Evolutionary conservation across 2,113 vertebrate genomes (phyloP), one percentile per base, ranked within the genome.

Genomic region (Eurypyga helias): DNA sequence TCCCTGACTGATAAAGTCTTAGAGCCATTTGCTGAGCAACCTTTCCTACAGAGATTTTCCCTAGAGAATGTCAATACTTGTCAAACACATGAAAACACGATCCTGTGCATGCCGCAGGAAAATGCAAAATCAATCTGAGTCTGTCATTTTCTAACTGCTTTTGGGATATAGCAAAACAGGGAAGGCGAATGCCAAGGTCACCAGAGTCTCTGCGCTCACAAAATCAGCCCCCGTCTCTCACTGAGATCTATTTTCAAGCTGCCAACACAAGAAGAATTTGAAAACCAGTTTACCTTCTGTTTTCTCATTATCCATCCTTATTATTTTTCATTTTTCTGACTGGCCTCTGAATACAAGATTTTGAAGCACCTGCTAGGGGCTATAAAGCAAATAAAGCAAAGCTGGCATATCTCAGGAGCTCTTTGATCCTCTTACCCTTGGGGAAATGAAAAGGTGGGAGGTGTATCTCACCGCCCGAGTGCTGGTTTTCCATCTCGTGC

Each of bases 61-160:
- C 66, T 23, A 24, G 88, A 78, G 82, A 70, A 79, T 57, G 75
- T 87, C 93, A 94, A 76, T 94, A 58, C 58, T 85, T 94, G 90
- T 91, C 94, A 79, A 93, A 88, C 49, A 66, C 17, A 64, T 21
- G 72, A 95, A 95, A 90, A 82, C 78, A 86, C 0, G 2, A 69
- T 57, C 58, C 65, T 28, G 45, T 41, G 31, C 58, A 17, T 61
- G 87, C 90, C 96, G 87, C 49, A 85, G 66, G 87, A 85, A 87
- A 95, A 90, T 25, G 58, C 66, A 96, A 72, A 89, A 83, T 73
- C 90, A 83, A 45, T 83, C 77, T 54, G 33, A 2, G 11, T 65
- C 78, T 90, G 66, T 80, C 84, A 70, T 45, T 65, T 60, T 45
- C 89, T 76, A 61, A 65, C 49, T 41, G 58, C 62, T 83, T 85